Conservation (phyloP, 2,113 vertebrate species). For the Entosphenus tridentatus region DNA sequence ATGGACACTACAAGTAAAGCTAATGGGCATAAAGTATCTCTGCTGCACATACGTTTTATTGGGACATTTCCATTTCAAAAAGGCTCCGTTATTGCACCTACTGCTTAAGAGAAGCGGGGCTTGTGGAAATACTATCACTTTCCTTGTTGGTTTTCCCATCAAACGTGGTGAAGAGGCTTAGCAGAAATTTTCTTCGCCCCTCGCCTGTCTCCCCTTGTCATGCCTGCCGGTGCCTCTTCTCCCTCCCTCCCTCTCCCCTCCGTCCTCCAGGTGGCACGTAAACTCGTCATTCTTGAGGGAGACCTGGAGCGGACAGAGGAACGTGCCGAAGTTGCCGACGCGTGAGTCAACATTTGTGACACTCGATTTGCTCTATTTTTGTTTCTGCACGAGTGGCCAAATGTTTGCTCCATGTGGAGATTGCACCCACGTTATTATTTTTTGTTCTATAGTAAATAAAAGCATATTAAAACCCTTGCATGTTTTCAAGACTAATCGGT, state of each 20-base stretch:
- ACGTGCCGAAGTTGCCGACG: conserved; percentile 68
- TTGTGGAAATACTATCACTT: background rate
- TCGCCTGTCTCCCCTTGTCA: background rate
- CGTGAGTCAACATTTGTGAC: conserved; percentile 34
- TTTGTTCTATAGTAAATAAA: no score
- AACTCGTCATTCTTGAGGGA: conserved; percentile 70
- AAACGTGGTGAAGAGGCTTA: background rate
- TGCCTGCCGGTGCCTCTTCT: background rate
- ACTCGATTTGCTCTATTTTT: background rate
- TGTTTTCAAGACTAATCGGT: no score
- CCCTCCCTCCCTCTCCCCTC: no score
- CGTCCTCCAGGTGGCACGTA: conserved; percentile 54
- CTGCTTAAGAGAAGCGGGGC: background rate
- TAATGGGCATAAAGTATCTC: no score
- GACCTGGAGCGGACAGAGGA: conserved; percentile 86
- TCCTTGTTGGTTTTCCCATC: background rate
- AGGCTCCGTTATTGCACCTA: background rate
- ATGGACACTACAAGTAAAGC: no score
- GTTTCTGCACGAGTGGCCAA: no score
- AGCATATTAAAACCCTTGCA: no score
- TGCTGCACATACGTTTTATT: no score
- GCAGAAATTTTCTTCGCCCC: background rate
- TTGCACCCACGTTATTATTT: no score
- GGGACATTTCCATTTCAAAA: no score
- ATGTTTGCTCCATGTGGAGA: no score